phyloP scores from a whole-genome alignment of 1,140 invertebrate genomes.

The Tetramorium alpestre region DNA sequence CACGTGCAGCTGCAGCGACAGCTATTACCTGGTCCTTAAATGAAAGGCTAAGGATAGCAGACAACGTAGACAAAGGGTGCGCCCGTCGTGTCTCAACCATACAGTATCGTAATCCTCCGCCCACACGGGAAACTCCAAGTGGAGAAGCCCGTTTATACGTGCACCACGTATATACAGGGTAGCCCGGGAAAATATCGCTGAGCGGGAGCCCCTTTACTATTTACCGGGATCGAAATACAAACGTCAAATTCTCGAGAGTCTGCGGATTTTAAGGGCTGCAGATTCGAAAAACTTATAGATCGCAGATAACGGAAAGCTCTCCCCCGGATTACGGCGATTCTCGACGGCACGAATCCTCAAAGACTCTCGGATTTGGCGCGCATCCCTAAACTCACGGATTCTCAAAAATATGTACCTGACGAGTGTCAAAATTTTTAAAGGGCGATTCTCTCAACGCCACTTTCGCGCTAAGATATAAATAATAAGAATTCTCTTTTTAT shows the following conservation, averaged over 20 bases:
- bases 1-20: slow-evolving; percentile 52
- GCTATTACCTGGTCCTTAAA: slow-evolving; percentile 55
- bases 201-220: neutral
- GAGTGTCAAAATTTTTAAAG: neutral
- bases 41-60: slow-evolving; percentile 44
- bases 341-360: neutral
- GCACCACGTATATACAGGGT: slow-evolving; percentile 28
- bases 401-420: neutral
- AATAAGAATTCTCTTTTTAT: neutral
- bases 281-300: slow-evolving; percentile 13
- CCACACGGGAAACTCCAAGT: slow-evolving; percentile 65
- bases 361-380: neutral
- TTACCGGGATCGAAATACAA: neutral
- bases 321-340: neutral
- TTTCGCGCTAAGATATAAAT: no score
- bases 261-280: neutral
- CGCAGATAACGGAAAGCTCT: neutral
- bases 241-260: slow-evolving; percentile 4
- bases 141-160: slow-evolving; percentile 58
- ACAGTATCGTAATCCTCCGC: slow-evolving; percentile 75
- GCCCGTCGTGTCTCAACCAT: slow-evolving; percentile 67
- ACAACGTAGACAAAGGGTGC: slow-evolving; percentile 50
- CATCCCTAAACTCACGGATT: neutral
- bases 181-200: slow-evolving; percentile 21
- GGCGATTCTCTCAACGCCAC: neutral